A percentile compares a stretch with the other conserved stretches of the same genome.
phyloP scores from a whole-genome alignment of 2,888 invertebrate species.

The Congeria kusceri region DNA sequence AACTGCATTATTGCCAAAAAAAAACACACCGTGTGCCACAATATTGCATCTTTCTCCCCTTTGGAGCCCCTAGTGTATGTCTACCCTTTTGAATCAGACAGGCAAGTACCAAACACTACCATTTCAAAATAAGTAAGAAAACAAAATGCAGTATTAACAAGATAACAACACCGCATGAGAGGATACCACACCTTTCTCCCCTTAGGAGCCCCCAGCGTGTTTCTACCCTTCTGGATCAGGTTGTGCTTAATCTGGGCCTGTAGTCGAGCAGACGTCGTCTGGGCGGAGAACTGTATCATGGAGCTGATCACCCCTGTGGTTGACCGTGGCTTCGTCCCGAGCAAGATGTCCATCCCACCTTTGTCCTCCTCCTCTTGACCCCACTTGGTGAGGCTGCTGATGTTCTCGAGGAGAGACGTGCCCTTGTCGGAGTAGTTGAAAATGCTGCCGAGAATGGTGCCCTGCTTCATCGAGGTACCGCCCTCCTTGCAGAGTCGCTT shows the following conservation, averaged over 20 bases:
- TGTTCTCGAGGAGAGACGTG: conserved; percentile 81
- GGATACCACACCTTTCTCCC: conserved; percentile 79
- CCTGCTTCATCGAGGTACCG: conserved; percentile 79
- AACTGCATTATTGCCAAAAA: too few relatives aligned
- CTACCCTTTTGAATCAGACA: conserved; percentile 82
- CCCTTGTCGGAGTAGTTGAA: conserved; percentile 84
- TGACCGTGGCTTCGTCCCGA: conserved; percentile 68
- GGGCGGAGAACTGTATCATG: conserved; percentile 85
- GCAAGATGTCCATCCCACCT: conserved; percentile 71
- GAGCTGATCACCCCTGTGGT: conserved; percentile 78
- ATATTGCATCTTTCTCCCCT: conserved; percentile 74
- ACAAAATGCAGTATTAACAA: too few relatives aligned
- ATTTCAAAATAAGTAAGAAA: too few relatives aligned
- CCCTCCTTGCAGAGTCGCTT: conserved; percentile 80
- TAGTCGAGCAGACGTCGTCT: conserved; percentile 82
- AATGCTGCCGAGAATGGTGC: conserved; percentile 82
- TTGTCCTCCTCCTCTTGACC: conserved; percentile 72
- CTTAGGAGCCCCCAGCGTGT: conserved; percentile 83
- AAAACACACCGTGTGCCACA: conserved; percentile 1
- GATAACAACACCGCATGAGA: neutral
- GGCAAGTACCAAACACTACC: too few relatives aligned
- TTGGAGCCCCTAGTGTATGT: conserved; percentile 82
- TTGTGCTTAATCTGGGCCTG: conserved; percentile 82
- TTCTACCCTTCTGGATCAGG: conserved; percentile 84
- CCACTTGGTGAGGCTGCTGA: conserved; percentile 79